Evolutionary conservation across 2,888 invertebrate species (phyloP), one percentile per base, ranked within the genome.

Genomic region (Folsomia manolachei): DNA sequence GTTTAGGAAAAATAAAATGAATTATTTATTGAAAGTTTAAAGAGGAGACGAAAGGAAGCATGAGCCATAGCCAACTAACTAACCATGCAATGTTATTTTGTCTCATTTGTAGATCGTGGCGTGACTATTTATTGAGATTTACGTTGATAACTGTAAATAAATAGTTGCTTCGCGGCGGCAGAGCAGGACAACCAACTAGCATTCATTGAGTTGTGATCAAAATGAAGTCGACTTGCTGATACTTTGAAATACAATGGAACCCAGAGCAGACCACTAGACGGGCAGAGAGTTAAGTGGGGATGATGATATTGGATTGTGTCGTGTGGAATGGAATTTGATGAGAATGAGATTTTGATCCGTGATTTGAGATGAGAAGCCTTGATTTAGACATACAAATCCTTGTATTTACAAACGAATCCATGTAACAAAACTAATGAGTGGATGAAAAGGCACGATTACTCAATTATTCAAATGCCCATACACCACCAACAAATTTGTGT

Each of bases 101-200:
- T 51, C 9, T 18, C 51, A 51, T 51, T 51, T 51, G 9, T n/a
- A n/a, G n/a, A 18, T 51, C 18, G 56, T 56, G 56, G 56, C 19
- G 56, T 56, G 56, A 56, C 56, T 56, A 18, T 56, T 56, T 56
- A 56, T 56, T 56, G 56, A 56, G n/a, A 56, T 56, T 21, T 56
- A 56, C 56, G 56, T 56, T 56, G 56, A 56, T 56, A 56, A 56
- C 56, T 56, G 56, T 56, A 56, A 56, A 56, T 56, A 56, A 56
- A 56, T 56, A 21, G 56, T 21, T 56, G 19, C 19, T 18, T 21
- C 56, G n/a, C 21, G 56, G 18, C 7, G 11, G 7, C n/a, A n/a
- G n/a, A n/a, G n/a, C n/a, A n/a, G n/a, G n/a, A n/a, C 39, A 4
- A 39, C 4, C 39, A 39, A 39, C 39, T 14, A 39, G 7, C 39